A percentile compares a stretch with the other conserved stretches of the same genome.
Evolutionary conservation across 2,888 invertebrate species (phyloP).

Genomic region (Mesoligia furuncula): DNA sequence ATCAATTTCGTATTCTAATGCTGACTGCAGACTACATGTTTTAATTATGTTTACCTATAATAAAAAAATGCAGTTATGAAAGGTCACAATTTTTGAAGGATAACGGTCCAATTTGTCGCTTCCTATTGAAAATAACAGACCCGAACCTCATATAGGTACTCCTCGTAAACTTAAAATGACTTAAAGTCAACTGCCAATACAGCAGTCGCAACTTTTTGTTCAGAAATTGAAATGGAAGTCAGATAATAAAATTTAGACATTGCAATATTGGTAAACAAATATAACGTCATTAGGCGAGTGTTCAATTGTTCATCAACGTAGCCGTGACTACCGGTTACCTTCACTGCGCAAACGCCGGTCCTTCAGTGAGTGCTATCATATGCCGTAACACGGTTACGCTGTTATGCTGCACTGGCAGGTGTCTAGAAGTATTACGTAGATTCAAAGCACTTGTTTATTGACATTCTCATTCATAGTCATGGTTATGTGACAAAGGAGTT

Average conservation of each 20-base stretch:
- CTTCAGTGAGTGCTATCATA: conserved; percentile 11
- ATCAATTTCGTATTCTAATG: background rate
- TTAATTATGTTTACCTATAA: background rate
- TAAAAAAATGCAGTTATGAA: background rate
- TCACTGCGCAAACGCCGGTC: conserved; percentile 22
- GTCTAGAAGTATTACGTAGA: conserved; percentile 32
- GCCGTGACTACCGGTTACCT: conserved; percentile 27
- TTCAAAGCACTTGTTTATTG: conserved; percentile 14
- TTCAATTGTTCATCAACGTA: background rate
- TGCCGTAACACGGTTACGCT: conserved; percentile 32
- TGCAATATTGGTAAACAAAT: background rate
- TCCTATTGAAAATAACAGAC: background rate
- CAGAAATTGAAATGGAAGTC: background rate
- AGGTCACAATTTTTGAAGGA: background rate
- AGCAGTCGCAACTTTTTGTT: background rate
- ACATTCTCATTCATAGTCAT: conserved; percentile 30
- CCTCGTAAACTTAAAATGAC: background rate
- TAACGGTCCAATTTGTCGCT: background rate
- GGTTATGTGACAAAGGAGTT: conserved; percentile 5
- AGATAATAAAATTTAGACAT: too few species aligned
- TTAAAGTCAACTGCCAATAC: background rate
- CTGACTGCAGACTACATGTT: background rate
- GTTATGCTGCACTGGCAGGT: conserved; percentile 7
- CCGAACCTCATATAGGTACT: background rate
- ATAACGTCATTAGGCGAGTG: background rate